A percentile compares a stretch with the other conserved stretches of the same genome.
Conservation (phyloP, 2,113 vertebrate genomes). For the Thinocorus orbignyianus region DNA sequence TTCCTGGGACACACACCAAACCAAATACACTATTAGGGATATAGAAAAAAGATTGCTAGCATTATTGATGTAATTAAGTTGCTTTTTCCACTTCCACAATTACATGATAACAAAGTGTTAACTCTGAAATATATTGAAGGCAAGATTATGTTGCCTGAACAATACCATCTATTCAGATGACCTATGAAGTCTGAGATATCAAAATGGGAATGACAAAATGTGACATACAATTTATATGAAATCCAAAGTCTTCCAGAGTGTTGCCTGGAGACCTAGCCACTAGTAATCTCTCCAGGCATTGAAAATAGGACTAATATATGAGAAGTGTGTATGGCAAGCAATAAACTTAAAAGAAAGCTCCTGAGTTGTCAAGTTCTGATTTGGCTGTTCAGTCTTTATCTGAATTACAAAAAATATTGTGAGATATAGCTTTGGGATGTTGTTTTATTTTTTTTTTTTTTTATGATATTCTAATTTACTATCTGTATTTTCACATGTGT, state of each 20-base stretch:
- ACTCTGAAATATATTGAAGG: not conserved
- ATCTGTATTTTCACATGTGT: not conserved
- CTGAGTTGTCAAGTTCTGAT: not conserved
- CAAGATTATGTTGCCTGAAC: not conserved
- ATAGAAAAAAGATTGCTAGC: not conserved
- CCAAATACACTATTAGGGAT: not conserved
- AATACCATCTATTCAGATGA: not conserved
- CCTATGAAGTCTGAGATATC: not conserved
- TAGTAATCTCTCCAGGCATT: not conserved
- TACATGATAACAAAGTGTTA: not conserved
- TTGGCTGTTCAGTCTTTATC: not conserved
- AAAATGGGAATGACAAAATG: constrained; percentile 29
- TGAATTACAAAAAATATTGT: not conserved
- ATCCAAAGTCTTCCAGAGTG: not conserved
- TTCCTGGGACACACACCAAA: fast-evolving
- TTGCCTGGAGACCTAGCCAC: not conserved
- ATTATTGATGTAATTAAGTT: not conserved
- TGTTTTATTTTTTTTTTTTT: not conserved
- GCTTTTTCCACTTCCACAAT: not conserved
- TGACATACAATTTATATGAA: constrained; percentile 14
- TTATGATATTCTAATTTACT: not conserved
- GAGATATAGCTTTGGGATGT: not conserved
- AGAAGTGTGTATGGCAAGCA: not conserved
- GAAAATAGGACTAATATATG: not conserved
- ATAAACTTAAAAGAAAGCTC: constrained; percentile 31